Evolutionary conservation across 2,888 invertebrate species (phyloP).

Genomic region (Falcaria lacertinaria): DNA sequence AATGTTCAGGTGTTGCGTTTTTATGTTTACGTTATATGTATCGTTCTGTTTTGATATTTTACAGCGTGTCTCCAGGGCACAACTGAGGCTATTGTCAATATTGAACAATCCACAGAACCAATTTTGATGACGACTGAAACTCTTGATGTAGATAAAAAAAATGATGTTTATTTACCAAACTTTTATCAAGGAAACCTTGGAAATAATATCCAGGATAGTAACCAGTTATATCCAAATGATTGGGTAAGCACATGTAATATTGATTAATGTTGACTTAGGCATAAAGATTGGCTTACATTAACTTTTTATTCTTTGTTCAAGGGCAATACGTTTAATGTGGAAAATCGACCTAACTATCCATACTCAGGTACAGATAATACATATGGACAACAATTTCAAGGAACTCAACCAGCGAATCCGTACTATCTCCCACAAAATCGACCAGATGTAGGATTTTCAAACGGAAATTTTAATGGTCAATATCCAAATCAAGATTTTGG

Average conservation of each 20-base stretch:
- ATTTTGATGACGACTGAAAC: neutral
- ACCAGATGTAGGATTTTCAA: neutral
- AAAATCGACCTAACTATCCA: neutral
- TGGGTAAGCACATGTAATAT: slow-evolving; percentile 11
- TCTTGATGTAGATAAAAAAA: neutral
- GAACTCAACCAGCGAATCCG: too few species aligned
- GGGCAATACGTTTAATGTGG: neutral
- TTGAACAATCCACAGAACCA: too few species aligned
- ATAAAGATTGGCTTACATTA: too few species aligned
- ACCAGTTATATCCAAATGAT: slow-evolving; percentile 29
- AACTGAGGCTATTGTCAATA: too few species aligned
- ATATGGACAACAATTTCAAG: too few species aligned
- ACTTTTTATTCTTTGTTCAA: too few species aligned
- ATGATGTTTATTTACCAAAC: slow-evolving; percentile 19
- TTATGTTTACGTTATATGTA: too few species aligned
- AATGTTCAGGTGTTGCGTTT: too few species aligned
- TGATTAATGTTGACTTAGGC: too few species aligned
- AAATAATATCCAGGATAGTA: slow-evolving; percentile 33
- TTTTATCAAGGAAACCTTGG: slow-evolving; percentile 26
- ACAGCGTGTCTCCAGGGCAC: slow-evolving; percentile 1
- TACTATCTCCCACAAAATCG: neutral
- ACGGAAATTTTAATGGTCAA: neutral
- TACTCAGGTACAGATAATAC: neutral
- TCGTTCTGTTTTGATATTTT: too few species aligned
- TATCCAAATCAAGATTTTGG: neutral